phyloP scores from a whole-genome alignment of 2,797 vertebrate species.

The Prunella strophiata region DNA sequence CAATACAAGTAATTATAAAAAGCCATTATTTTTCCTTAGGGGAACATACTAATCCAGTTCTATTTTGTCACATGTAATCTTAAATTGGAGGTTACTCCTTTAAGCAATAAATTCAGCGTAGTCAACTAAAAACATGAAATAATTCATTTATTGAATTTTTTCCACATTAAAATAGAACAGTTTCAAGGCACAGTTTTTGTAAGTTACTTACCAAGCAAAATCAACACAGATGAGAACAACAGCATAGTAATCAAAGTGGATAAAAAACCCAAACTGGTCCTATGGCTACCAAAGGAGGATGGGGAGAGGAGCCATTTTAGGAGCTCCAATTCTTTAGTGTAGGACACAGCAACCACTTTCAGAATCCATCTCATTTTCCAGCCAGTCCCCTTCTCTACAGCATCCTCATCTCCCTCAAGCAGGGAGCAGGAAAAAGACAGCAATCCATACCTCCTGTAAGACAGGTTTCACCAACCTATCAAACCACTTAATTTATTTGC shows the following conservation, averaged over 20 bases:
- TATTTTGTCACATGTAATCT: background rate
- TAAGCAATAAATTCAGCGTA: background rate
- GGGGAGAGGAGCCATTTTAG: conserved; percentile 34
- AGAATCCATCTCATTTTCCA: background rate
- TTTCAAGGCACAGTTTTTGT: background rate
- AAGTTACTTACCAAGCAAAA: conserved; percentile 4
- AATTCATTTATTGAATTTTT: background rate
- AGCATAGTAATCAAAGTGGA: background rate
- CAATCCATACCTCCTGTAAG: background rate
- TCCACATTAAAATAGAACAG: background rate
- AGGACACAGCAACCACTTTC: background rate
- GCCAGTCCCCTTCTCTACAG: background rate
- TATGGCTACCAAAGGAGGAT: background rate
- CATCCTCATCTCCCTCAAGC: background rate
- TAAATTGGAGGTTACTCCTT: background rate
- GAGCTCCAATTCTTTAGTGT: background rate
- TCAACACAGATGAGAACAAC: background rate
- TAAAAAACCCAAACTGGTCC: background rate
- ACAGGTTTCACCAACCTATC: background rate
- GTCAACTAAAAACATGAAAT: background rate
- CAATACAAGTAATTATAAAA: conserved; percentile 1
- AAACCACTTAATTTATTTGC: background rate
- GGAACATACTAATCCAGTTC: background rate
- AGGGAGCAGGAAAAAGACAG: background rate
- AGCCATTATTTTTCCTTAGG: background rate